These are phyloP conservation scores for Ceriagrion tenellum DNA, from an alignment of 2,888 invertebrate species.

Conservation along the genomic window DNA sequence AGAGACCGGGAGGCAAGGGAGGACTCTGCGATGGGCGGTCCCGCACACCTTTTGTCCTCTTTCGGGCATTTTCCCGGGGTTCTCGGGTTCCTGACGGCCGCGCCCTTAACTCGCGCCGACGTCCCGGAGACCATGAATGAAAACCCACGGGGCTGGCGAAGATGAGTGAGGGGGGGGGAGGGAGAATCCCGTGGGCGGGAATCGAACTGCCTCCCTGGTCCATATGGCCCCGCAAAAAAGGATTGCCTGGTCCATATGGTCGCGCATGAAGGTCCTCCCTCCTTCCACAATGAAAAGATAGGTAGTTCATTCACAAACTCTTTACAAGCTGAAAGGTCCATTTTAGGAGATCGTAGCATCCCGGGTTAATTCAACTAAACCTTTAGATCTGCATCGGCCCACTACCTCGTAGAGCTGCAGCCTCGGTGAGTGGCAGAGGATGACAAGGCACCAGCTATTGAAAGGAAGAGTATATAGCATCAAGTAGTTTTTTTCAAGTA, in stretches of 20 bases:
- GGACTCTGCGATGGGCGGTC: background rate
- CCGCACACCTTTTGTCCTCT: background rate
- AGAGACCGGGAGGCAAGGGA: background rate
- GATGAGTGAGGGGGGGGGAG: background rate
- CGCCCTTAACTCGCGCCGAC: conserved; percentile 37
- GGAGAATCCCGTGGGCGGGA: background rate
- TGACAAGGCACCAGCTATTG: too few relatives aligned
- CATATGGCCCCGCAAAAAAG: background rate
- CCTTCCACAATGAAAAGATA: background rate
- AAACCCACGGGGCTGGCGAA: background rate
- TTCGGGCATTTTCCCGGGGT: background rate
- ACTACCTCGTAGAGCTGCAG: too few relatives aligned
- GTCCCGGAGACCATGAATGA: background rate
- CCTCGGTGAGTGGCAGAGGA: too few relatives aligned
- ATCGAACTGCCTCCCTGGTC: background rate
- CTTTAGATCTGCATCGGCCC: too few relatives aligned
- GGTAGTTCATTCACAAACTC: too few relatives aligned
- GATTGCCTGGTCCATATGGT: background rate
- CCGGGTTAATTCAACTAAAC: too few relatives aligned
- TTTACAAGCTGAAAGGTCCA: too few relatives aligned
- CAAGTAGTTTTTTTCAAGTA: too few relatives aligned
- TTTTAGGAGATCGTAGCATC: too few relatives aligned
- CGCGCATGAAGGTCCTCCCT: background rate
- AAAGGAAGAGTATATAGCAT: too few relatives aligned
- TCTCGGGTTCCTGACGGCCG: conserved; percentile 54